Evolutionary conservation across 2,888 invertebrate genomes (phyloP).

Genomic region (Platerodrilus igneus): DNA sequence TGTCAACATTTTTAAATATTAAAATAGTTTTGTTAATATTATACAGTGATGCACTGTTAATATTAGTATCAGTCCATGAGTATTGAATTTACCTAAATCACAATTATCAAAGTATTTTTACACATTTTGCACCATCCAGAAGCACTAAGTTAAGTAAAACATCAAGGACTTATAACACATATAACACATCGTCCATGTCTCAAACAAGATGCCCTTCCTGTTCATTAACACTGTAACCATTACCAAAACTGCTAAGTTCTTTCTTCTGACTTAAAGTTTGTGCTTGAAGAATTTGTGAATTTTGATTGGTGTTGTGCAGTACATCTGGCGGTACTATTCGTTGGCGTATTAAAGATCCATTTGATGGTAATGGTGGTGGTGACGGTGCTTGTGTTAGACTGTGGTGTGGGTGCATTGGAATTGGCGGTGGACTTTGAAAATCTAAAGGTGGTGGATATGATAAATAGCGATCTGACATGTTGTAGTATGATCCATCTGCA

Average conservation of each 20-base stretch:
- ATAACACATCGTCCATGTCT: conserved; percentile 40
- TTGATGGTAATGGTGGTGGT: conserved; percentile 41
- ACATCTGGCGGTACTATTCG: conserved; percentile 47
- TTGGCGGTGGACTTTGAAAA: conserved; percentile 54
- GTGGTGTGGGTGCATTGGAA: conserved; percentile 53
- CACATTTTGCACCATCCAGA: conserved; percentile 9
- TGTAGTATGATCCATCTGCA: conserved; percentile 74
- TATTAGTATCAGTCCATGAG: conserved; percentile 16
- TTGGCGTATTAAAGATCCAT: conserved; percentile 44
- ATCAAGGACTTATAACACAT: conserved; percentile 20
- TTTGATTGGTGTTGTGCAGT: conserved; percentile 47
- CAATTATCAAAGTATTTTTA: conserved; percentile 17
- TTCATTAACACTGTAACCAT: conserved; percentile 48
- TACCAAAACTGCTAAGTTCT: conserved; percentile 46
- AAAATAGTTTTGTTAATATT: conserved; percentile 22
- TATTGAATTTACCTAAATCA: conserved; percentile 25
- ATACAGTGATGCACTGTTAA: conserved; percentile 22
- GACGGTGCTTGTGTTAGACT: conserved; percentile 49
- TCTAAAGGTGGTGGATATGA: conserved; percentile 74
- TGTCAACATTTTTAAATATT: conserved; percentile 25
- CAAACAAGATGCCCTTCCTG: conserved; percentile 50
- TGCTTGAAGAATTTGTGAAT: conserved; percentile 46
- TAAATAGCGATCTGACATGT: conserved; percentile 75
- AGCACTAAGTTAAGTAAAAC: conserved; percentile 15
- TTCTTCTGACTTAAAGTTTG: conserved; percentile 46